phyloP scores from a whole-genome alignment of 2,797 vertebrate genomes.

The Coccyzus lansbergi region DNA sequence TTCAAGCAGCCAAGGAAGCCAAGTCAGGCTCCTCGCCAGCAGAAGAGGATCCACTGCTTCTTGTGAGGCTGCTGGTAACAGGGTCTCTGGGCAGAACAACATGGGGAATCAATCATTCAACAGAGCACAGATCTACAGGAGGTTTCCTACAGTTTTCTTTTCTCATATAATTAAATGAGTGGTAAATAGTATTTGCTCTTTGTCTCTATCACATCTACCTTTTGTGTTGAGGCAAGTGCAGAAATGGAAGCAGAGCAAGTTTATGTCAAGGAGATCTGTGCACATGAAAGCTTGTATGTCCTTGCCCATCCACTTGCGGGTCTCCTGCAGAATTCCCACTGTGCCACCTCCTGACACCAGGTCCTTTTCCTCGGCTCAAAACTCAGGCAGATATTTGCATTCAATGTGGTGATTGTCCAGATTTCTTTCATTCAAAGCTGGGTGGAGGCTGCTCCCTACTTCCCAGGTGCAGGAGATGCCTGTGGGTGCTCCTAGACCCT shows the following conservation, averaged over 20 bases:
- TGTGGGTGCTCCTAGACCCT: not conserved
- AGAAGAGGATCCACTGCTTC: not conserved
- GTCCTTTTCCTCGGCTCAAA: not conserved
- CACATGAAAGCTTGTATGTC: accelerated
- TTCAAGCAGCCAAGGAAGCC: not conserved
- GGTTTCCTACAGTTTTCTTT: too few relatives aligned
- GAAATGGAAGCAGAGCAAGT: not conserved
- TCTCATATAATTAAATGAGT: not conserved
- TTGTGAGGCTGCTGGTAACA: accelerated
- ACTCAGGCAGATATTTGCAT: accelerated
- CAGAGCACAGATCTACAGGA: not conserved
- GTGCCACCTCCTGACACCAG: too few relatives aligned
- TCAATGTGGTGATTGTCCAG: accelerated
- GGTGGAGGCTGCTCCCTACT: not conserved
- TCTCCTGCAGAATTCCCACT: accelerated
- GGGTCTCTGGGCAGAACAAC: not conserved
- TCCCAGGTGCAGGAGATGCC: accelerated
- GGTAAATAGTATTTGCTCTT: not conserved
- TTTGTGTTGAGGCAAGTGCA: not conserved
- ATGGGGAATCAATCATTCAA: not conserved
- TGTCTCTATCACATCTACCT: not conserved
- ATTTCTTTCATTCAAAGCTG: not conserved
- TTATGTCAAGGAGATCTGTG: accelerated
- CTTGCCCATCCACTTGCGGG: accelerated
- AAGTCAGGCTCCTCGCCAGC: not conserved